Percentiles rank a stretch among this genome's conserved stretches.
Conservation (phyloP, 2,888 invertebrate species). For the Odontothrips loti region DNA sequence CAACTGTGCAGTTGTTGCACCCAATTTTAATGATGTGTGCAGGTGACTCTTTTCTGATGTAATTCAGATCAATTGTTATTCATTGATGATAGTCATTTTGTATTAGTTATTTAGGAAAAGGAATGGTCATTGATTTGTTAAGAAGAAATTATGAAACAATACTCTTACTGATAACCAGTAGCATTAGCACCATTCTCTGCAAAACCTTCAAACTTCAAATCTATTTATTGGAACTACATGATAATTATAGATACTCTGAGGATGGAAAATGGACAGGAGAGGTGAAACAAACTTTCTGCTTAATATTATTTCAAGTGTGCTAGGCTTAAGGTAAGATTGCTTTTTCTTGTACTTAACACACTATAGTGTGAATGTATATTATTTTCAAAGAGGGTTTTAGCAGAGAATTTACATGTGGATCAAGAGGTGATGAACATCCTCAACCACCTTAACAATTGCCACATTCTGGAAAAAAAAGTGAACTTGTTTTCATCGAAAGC, state of each 20-base stretch:
- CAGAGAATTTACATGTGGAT: conserved; percentile 35
- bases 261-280: conserved; percentile 24
- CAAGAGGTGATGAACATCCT: background rate
- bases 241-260: background rate
- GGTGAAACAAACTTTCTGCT: conserved; percentile 24
- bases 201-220: conserved; percentile 34
- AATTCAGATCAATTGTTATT: conserved; percentile 22
- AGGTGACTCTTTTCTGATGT: conserved; percentile 9
- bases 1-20: background rate
- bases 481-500: background rate
- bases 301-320: conserved; percentile 18
- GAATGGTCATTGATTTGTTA: conserved; percentile 7
- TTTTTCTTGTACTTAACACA: conserved; percentile 27
- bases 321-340: conserved; percentile 22
- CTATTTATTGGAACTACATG: conserved; percentile 11
- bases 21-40: conserved; percentile 7
- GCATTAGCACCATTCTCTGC: conserved; percentile 36
- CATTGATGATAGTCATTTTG: conserved; percentile 26
- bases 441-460: conserved; percentile 12
- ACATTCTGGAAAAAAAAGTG: conserved; percentile 1
- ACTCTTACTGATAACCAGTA: conserved; percentile 33
- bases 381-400: conserved; percentile 34
- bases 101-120: background rate
- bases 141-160: conserved; percentile 24
- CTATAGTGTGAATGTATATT: conserved; percentile 27